Conservation (phyloP, 1,140 invertebrate species). For the Mylabris phalerata region DNA sequence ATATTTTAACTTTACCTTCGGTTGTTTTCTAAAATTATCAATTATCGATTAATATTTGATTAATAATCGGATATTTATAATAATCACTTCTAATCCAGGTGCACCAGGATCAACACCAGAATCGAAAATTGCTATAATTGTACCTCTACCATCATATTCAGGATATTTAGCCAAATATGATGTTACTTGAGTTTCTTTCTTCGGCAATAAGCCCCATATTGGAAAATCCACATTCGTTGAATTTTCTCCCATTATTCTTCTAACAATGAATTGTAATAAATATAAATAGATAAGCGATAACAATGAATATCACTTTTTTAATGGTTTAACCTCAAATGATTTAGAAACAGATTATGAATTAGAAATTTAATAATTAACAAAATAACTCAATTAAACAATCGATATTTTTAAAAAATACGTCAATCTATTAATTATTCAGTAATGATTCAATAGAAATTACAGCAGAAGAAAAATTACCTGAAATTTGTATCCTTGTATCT, state of each 20-base stretch:
- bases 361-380: too few relatives aligned
- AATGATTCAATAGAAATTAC: too few relatives aligned
- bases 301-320: too few relatives aligned
- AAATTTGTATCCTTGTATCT: too few relatives aligned
- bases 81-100: conserved; percentile 78
- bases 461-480: too few relatives aligned
- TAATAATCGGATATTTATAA: neutral
- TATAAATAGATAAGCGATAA: too few relatives aligned
- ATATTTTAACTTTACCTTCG: conserved; percentile 85
- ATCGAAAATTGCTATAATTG: conserved; percentile 92
- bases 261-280: neutral
- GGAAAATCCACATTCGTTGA: conserved; percentile 66
- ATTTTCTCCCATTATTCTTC: conserved; percentile 11
- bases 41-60: neutral
- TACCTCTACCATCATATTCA: conserved; percentile 85
- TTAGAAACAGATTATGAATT: too few relatives aligned
- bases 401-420: too few relatives aligned
- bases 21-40: conserved; percentile 61
- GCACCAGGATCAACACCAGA: conserved; percentile 96
- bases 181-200: conserved; percentile 88
- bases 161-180: conserved; percentile 88
- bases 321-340: too few relatives aligned
- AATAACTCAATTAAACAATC: too few relatives aligned
- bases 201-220: conserved; percentile 77
- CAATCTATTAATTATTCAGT: too few relatives aligned